Base-by-base conservation (phyloP, 2,797 vertebrate species). In the Fistularia tabacaria region DNA sequence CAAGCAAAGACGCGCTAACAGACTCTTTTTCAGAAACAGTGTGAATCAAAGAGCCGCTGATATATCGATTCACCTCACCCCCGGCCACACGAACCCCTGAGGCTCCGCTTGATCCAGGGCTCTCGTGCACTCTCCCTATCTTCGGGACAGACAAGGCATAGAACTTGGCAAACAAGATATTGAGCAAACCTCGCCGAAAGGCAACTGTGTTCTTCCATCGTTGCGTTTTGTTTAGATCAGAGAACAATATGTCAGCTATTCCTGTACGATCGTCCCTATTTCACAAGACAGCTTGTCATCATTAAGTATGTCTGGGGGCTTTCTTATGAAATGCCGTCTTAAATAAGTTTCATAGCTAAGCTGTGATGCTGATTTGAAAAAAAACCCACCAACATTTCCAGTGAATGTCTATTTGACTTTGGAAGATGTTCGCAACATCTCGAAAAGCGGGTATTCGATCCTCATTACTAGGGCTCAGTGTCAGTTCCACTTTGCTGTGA, bases 41-140 rank as follows among this genome's bases (percentile, higher is more conserved):
- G 67, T 47, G 68, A 68, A 71, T 82, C 78, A 73, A 69, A 76
- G 51, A 80, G 79, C 66, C 74, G 78, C 80, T 81, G 80, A 86
- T 64, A 46, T 70, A 76, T 70, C 72, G 74, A 83, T 82, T 83
- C 57, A 62, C 58, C 54, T 73, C 59, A 74, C 54, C 70, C 69
- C 71, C 48, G 66, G 62, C 63, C 65, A 73, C 64, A 67, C 57
- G 57, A 64, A 51, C 46, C 57, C 55, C 12, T 58, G 54, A 54
- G 60, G 51, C 55, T 62, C 60, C 39, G 15, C 46, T 62, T 64
- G 65, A 75, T 56, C 58, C 37, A 0, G 42, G 42, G 42, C 36
- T 10, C 58, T 46, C 6, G 3, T 5, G 25, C 25, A 25, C 25
- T 5, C 5, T 25, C 25, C 5, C 25, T 2, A 5, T 25, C 25